Evolutionary conservation across 1,140 invertebrate species (phyloP), one percentile per base, ranked within the genome.

Genomic region (Scaptomyza pallida): DNA sequence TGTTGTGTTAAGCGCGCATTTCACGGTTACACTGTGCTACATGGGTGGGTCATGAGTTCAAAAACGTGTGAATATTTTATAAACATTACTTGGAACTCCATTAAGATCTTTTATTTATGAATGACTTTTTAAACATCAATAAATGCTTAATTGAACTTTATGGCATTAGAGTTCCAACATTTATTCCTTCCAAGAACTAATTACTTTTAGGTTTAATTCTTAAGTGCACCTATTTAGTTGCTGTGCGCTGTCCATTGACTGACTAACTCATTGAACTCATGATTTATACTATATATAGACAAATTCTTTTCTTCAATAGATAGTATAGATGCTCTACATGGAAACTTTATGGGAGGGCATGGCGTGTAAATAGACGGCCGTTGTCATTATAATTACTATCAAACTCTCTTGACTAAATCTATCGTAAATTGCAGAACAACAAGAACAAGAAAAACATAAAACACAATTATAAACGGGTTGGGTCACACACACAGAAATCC

Each of bases 361-460:
- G 63, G 60, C 65, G 75, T 76, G 63, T 72, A 85, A 85, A 85
- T 79, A 70, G 75, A 62, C 75, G 50, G 50, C 21, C 15, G 51
- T 70, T 78, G 71, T 70, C 76, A 75, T 67, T 82, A 77, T 88
- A 89, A 88, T 82, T 81, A 88, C 86, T 78, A 78, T 78, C 72
- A 72, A 68, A 60, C 41, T 55, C 65, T 72, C 26, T 30, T 8
- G 57, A 54, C 67, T 61, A 82, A 64, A 77, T 79, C 76, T 45
- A 75, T 57, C 41, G 52, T 67, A 65, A 64, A 62, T 43, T 57
- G 26, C 26, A 30, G 8, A 30, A 45, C 72, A 52, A 21, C 60
- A 56, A 26, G 21, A 47, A 35, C 68, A 60, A 57, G 30, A 45
- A 63, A 41, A 15, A 55, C 64, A 81, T 55, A 47, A 86, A 86